Percentiles rank a stretch among this genome's conserved stretches.
Conservation (phyloP, 1,140 invertebrate species). For the Cecropterus lyciades region DNA sequence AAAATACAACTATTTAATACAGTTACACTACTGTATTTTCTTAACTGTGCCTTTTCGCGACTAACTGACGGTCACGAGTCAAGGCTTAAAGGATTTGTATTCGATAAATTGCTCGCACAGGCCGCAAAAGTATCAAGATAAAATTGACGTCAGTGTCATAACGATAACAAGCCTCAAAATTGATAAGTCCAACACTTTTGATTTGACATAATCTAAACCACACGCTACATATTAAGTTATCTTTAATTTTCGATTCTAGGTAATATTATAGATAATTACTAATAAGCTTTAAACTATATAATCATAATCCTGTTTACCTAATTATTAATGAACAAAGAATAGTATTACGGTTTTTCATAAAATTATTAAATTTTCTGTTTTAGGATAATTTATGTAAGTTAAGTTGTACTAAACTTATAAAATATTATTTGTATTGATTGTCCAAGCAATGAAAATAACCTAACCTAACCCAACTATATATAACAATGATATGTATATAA, state of each 20-base stretch:
- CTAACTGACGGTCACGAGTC: conserved; percentile 37
- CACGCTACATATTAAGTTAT: conserved; percentile 23
- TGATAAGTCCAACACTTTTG: conserved; percentile 28
- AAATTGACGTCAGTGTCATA: conserved; percentile 29
- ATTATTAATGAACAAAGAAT: no score
- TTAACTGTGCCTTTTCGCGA: neutral
- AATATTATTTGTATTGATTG: no score
- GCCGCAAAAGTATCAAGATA: conserved; percentile 32
- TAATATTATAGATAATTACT: no score
- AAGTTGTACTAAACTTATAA: no score
- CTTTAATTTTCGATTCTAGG: conserved; percentile 8
- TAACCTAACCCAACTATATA: no score
- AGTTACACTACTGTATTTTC: conserved; percentile 5
- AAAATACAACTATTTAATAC: neutral
- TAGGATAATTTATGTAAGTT: no score
- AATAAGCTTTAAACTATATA: no score
- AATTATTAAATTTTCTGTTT: no score
- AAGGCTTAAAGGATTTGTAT: conserved; percentile 37
- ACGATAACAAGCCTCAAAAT: conserved; percentile 20
- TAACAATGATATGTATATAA: no score
- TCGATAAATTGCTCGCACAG: conserved; percentile 31
- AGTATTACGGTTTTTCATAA: no score
- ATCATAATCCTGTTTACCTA: no score
- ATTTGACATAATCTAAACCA: conserved; percentile 23
- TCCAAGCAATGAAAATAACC: no score